Evolutionary conservation across 2,113 vertebrate species (phyloP).

Genomic region (Eurystomus gularis): DNA sequence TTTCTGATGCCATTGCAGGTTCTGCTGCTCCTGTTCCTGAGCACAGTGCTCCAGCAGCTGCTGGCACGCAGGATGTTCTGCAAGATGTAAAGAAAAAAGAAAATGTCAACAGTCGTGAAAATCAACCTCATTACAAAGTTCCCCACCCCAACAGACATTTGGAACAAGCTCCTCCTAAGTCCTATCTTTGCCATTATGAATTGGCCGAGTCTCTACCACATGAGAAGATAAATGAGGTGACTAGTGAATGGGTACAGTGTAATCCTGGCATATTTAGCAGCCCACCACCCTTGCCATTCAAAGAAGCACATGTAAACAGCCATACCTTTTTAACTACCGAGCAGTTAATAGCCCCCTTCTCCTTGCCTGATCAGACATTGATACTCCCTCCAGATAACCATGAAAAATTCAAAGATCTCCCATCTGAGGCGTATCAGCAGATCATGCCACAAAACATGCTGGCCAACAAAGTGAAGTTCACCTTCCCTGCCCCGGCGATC

Average conservation of each 20-base stretch:
- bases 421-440: constrained; percentile 75
- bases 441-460: constrained; percentile 74
- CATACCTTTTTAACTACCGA: constrained; percentile 69
- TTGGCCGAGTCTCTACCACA: constrained; percentile 55
- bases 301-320: constrained; percentile 71
- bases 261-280: constrained; percentile 62
- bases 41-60: background rate
- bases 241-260: constrained; percentile 69
- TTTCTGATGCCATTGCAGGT: background rate
- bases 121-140: constrained; percentile 38
- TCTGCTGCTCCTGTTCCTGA: background rate
- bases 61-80: background rate
- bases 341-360: constrained; percentile 72
- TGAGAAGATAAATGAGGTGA: constrained; percentile 48
- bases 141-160: constrained; percentile 25
- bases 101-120: constrained; percentile 3
- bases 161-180: constrained; percentile 57
- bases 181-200: constrained; percentile 68
- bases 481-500: constrained; percentile 61
- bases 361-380: constrained; percentile 72
- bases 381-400: constrained; percentile 69
- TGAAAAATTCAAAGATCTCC: constrained; percentile 77
- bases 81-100: constrained; percentile 32
- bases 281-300: constrained; percentile 66
- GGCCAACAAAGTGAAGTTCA: constrained; percentile 77